Evolutionary conservation across 2,888 invertebrate species (phyloP), one percentile per base, ranked within the genome.

Genomic region (Hemicrepidius hirtus): DNA sequence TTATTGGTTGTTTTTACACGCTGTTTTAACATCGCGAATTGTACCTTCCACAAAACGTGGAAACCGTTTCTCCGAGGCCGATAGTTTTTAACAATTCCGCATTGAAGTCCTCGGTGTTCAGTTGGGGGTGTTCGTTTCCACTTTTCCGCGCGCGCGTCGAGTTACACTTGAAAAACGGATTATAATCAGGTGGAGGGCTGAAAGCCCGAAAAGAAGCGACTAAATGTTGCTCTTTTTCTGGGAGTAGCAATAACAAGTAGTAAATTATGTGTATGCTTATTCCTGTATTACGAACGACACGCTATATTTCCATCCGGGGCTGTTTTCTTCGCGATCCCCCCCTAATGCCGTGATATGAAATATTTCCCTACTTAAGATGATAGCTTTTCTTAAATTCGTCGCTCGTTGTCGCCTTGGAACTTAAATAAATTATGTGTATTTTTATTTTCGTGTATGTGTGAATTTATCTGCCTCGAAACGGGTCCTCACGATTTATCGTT

Each of bases 351-450:
- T 82, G 84, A 86, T 85, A 86, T 87, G 86, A 87, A 86, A 86
- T 87, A 87, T 87, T 82, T 83, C 82, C 84, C 83, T 87, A 87
- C 87, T 87, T 87, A 86, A 85, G 86, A 84, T 86, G 87, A 87
- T 87, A 83, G 86, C 87, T 87, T 87, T 86, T 84, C 86, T 86
- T 86, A 86, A 87, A 86, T 85, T 86, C 86, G 85, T 83, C 84
- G 83, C 82, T 79, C 82, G 82, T 82, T 80, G 83, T 83, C 83
- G 83, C 81, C 79, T 73, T 77, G 77, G 74, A 84, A 83, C 84
- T 82, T 83, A 85, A 85, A 85, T 85, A 85, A 85, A 85, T 85
- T 85, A 85, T 84, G 81, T 81, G 81, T 76, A 76, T 82, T 82
- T 82, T 82, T 83, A 82, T 82, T 83, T 83, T 79, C 81, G 80